Evolutionary conservation across 2,797 vertebrate species (phyloP).

Genomic region (Schizothorax lantsangensis): DNA sequence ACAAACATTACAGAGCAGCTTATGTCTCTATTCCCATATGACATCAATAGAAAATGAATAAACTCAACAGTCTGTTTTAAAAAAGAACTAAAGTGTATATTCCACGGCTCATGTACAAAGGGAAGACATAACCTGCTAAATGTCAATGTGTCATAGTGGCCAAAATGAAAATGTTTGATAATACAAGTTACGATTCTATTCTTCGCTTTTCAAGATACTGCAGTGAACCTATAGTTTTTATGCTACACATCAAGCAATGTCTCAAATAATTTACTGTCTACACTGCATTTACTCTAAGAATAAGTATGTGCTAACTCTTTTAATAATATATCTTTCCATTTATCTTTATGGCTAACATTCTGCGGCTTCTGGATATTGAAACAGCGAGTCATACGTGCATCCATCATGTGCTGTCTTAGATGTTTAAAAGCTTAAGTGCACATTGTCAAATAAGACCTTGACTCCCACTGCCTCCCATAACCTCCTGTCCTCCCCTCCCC

Average conservation of each 20-base stretch:
- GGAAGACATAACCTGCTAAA: background rate
- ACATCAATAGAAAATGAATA: background rate
- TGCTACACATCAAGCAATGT: background rate
- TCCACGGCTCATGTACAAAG: background rate
- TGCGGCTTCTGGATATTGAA: constrained; percentile 12
- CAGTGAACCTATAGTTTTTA: background rate
- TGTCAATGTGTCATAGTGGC: background rate
- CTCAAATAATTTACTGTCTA: background rate
- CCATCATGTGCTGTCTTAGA: constrained; percentile 28
- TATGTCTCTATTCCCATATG: background rate
- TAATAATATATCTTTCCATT: constrained; percentile 13
- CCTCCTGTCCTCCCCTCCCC: constrained; percentile 38
- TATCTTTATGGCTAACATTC: constrained; percentile 20
- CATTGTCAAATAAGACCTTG: constrained; percentile 41
- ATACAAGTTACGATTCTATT: background rate
- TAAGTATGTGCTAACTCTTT: constrained; percentile 24
- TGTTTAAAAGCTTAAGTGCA: constrained; percentile 44
- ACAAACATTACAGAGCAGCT: constrained; percentile 34
- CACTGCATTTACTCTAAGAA: background rate
- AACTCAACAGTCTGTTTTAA: background rate
- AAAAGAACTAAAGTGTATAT: background rate
- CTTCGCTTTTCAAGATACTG: background rate
- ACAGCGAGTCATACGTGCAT: background rate
- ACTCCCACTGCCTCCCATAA: constrained; percentile 40
- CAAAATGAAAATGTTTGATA: background rate